These are phyloP conservation scores for Silurus aristotelis DNA, from an alignment of 2,797 vertebrate species.

Conservation along the genomic window DNA sequence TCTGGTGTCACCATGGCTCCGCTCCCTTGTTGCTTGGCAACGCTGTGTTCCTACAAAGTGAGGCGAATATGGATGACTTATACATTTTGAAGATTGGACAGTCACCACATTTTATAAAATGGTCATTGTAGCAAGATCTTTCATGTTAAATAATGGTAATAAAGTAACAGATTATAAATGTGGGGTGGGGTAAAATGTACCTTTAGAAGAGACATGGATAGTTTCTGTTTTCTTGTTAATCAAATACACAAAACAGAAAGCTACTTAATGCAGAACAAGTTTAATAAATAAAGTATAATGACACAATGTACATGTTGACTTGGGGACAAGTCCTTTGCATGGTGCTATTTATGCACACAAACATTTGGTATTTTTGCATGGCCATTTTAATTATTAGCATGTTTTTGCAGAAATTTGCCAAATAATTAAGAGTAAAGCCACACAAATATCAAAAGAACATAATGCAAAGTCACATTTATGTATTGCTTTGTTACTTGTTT, in stretches of 20 bases:
- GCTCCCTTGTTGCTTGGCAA: conserved; percentile 59
- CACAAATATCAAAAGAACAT: not conserved
- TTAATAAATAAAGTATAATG: no score
- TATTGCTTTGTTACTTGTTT: not conserved
- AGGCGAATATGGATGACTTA: conserved; percentile 36
- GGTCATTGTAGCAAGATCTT: not conserved
- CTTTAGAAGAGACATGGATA: not conserved
- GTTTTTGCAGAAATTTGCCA: not conserved
- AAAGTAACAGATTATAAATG: not conserved
- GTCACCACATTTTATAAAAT: conserved; percentile 16
- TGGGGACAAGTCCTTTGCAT: not conserved
- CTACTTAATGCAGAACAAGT: not conserved
- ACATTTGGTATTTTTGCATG: not conserved
- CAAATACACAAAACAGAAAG: not conserved
- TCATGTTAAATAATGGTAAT: not conserved
- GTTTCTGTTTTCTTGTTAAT: not conserved
- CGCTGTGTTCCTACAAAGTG: conserved; percentile 39
- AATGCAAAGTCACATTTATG: not conserved
- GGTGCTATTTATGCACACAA: not conserved
- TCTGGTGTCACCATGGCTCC: conserved; percentile 54
- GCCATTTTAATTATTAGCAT: not conserved
- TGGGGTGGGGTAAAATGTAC: not conserved
- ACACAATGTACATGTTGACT: not conserved
- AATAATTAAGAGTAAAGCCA: not conserved
- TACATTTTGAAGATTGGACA: conserved; percentile 32